Evolutionary conservation across 2,113 vertebrate species (phyloP), one percentile per base, ranked within the genome.

Genomic region (Marmota flaviventris): DNA sequence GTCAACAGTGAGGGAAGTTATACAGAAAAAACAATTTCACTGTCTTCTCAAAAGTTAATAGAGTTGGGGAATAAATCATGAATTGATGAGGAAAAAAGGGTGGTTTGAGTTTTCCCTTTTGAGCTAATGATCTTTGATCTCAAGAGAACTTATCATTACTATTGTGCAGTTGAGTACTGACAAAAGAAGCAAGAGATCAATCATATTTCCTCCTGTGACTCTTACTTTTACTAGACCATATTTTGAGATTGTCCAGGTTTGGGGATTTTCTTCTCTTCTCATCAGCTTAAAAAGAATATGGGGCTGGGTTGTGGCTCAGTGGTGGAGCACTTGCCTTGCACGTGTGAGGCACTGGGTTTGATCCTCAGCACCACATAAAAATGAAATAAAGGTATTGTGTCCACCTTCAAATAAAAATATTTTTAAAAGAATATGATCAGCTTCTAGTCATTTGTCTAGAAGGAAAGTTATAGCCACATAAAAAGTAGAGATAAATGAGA

Each of bases 231-330:
- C 45, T 76, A 85, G 25, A 67, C 25, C 32, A 7, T 92, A 63
- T 91, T 93, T 89, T 91, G 32, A 85, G 53, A 93, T 90, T 85
- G 13, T 78, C 63, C 42, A 1, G 25, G 48, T 48, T 76, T 56
- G 73, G 32, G 14, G 11, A 17, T 42, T 77, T 85, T 72, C 58
- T 89, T 29, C 58, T 73, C 1, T 89, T 94, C 11, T 88, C 73
- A 53, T 39, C 67, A 91, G 18, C 70, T 95, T 97, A 79, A 76
- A 96, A 87, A 89, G 48, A 89, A 95, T 89, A 94, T 91, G 12
- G 20, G 20, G 20, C 56, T 58, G 56, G 7, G 56, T 24, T 58
- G 56, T 56, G 20, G 20, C 56, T 58, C 56, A 58, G 56, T 22
- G 56, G 56, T 58, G 56, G 56, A 58, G 20, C 20, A 20, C 56